These are phyloP conservation scores for Graphium colonna DNA, from an alignment of 2,888 invertebrate genomes.

Conservation along the genomic window DNA sequence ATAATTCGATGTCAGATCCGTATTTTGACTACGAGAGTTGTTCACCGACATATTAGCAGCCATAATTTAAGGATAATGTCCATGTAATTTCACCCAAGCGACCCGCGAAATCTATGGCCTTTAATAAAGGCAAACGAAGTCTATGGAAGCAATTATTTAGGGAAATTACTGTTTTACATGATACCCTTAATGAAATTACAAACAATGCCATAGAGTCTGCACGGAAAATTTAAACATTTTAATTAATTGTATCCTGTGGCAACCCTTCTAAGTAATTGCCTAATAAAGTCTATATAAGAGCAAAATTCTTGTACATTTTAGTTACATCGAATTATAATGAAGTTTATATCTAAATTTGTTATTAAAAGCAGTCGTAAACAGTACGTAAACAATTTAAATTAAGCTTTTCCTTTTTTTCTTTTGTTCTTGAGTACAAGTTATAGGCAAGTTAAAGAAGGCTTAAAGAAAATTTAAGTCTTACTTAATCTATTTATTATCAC, in stretches of 20 bases:
- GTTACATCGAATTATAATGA: too few species aligned
- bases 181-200: slow-evolving; percentile 65
- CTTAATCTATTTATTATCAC: too few species aligned
- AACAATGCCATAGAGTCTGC: slow-evolving; percentile 39
- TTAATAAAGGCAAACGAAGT: slow-evolving; percentile 73
- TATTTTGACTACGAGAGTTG: slow-evolving; percentile 42
- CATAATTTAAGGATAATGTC: slow-evolving; percentile 74
- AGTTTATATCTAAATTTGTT: too few species aligned
- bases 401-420: neutral
- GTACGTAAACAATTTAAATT: too few species aligned
- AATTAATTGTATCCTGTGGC: slow-evolving; percentile 35
- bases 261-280: neutral
- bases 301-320: too few species aligned
- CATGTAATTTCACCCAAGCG: slow-evolving; percentile 65
- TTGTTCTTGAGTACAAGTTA: neutral
- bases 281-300: neutral
- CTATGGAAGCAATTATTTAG: slow-evolving; percentile 71
- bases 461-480: too few species aligned
- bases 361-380: too few species aligned
- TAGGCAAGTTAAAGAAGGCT: too few species aligned
- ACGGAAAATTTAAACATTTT: slow-evolving; percentile 47
- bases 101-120: slow-evolving; percentile 71
- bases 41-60: slow-evolving; percentile 71
- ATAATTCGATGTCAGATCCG: slow-evolving; percentile 45
- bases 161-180: slow-evolving; percentile 68